Base-by-base conservation (phyloP, 2,888 invertebrate species). In the Hydrotaea diabolus region DNA sequence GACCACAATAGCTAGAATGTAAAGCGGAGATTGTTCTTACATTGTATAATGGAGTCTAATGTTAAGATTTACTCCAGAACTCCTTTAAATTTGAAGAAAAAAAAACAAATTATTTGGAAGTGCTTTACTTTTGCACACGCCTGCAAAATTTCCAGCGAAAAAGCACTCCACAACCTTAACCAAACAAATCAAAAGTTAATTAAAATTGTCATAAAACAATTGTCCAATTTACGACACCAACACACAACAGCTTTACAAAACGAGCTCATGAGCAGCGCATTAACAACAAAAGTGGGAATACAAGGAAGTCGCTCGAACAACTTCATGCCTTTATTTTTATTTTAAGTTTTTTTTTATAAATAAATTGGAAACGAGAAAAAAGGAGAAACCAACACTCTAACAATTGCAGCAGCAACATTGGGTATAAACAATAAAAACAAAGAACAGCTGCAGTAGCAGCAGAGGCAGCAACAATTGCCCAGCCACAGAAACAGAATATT, bases 191-290 rank as follows among this genome's bases (percentile, higher is more conserved):
- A n/a, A 15, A 49, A 49, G 15, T 49, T 49, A 49, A 49, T 49
- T 49, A 49, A 49, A 49, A 49, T n/a, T 49, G 49, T n/a, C 49
- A 49, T 49, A 49, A 15, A 49, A 49, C 49, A 49, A 49, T 49
- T 49, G 49, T 49, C 2, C n/a, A 49, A n/a, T 49, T 49, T n/a
- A 49, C 49, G 49, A 49, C 49, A 49, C 15, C 49, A 49, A n/a
- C n/a, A n/a, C 49, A 49, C 43, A 49, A 49, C 31, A 7, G 31
- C 31, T 4, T 31, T 31, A 49, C 39, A 39, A 39, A 13, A 39
- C 39, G 9, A 31, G 9, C 39, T 8, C 39, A 39, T 11, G 9
- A 9, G 39, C 36, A 36, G 9, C 8, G 9, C 3, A 39, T 11
- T 8, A 39, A 13, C 39, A 39, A 8, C 3, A 39, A 8, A 39